Evolutionary conservation across 2,113 vertebrate genomes (phyloP), one percentile per base, ranked within the genome.

Genomic region (Aegotheles bennettii): DNA sequence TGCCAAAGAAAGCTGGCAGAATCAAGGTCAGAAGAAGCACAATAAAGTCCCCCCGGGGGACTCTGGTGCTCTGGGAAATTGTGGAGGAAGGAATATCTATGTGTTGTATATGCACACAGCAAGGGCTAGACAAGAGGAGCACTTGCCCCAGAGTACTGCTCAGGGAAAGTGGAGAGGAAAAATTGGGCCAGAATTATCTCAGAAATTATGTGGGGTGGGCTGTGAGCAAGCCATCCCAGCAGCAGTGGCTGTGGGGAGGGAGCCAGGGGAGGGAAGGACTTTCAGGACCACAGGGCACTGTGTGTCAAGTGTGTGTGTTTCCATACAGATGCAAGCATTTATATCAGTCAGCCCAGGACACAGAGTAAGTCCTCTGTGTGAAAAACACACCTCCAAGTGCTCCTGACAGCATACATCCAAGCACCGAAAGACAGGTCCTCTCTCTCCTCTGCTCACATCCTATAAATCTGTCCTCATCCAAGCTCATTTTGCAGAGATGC

Each of bases 361-460:
- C 6, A 61, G 47, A 81, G 65, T 11, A 54, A 84, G 59, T 6
- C 8, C 11, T 45, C 7, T 51, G 4, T 25, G 28, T 38, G 29
- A 48, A 74, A 87, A 90, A 51, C 4, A 51, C 51, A 21, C 17
- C 8, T 21, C 45, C n/a, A 16, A 56, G 29, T 29, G 33, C 36
- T 75, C 43, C 36, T 71, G 3, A 33, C n/a, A 63, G 25, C 0
- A 0, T 0, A 0, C 23, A 33, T 23, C 33, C 40, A 77, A 51
- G 31, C 11, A 51, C 3, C 2, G 1, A 31, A 56, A 82, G 48
- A 47, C 31, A 83, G 12, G 16, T 79, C 14, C 12, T 59, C 38
- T 59, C 38, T 48, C 31, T 60, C 16, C 8, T 6, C 6, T 50
- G 20, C 29, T 84, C 51, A 21, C 23, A 24, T 47, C 23, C 16